These are phyloP conservation scores for Lydus trimaculatus DNA, from an alignment of 2,888 invertebrate genomes.

Conservation along the genomic window DNA sequence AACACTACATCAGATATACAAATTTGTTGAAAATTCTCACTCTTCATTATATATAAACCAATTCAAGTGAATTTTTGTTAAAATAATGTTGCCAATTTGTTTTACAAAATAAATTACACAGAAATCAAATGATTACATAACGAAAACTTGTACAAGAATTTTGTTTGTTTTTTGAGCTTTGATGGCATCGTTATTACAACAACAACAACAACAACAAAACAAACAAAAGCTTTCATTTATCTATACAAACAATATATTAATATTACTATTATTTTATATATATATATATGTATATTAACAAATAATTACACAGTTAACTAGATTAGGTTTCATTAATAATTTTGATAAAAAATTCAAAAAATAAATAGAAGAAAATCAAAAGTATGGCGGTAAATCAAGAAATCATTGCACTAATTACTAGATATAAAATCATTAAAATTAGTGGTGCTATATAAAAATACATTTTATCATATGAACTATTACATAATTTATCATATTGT, in stretches of 20 bases:
- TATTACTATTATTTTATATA: no score
- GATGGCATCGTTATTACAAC: neutral
- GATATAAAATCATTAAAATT: conserved; percentile 66
- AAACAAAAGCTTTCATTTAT: conserved; percentile 14
- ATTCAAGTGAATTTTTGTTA: neutral
- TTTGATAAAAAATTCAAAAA: conserved; percentile 56
- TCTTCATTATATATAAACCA: conserved; percentile 7
- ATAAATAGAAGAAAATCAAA: conserved; percentile 57
- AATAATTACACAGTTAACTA: conserved; percentile 25
- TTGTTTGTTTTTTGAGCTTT: neutral
- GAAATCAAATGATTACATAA: neutral
- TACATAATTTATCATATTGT: conserved; percentile 67
- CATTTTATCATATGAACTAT: conserved; percentile 67
- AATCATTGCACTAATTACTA: conserved; percentile 66
- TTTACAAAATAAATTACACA: neutral
- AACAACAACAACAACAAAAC: conserved; percentile 15
- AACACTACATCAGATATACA: conserved; percentile 11
- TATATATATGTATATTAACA: no score
- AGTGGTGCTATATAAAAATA: conserved; percentile 68
- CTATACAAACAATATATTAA: conserved; percentile 16
- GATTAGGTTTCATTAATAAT: conserved; percentile 53
- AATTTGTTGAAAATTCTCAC: conserved; percentile 11
- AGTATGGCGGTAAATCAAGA: conserved; percentile 69
- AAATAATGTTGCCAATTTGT: neutral
- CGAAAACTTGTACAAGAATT: neutral